A percentile compares a stretch with the other conserved stretches of the same genome.
Conservation (phyloP, 2,888 invertebrate genomes). For the Crioceris asparagi region DNA sequence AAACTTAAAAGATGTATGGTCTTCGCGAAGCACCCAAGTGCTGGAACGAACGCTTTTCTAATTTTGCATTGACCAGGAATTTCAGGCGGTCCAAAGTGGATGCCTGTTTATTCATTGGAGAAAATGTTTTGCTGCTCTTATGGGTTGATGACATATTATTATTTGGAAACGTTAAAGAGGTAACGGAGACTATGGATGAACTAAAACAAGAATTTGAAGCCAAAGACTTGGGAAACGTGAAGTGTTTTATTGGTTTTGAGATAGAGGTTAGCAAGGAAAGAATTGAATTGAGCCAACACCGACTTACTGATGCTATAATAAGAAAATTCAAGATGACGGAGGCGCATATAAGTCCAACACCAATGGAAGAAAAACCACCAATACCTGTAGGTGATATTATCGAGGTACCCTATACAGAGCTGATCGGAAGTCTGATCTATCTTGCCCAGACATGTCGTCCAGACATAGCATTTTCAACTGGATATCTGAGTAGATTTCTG, state of each 20-base stretch:
- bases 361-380: slow-evolving; percentile 9
- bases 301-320: slow-evolving; percentile 5
- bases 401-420: slow-evolving; percentile 12
- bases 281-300: slow-evolving; percentile 3
- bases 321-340: slow-evolving; percentile 6
- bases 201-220: slow-evolving; percentile 10
- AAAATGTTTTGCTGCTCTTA: too few relatives aligned
- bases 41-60: too few relatives aligned
- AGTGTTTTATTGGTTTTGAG: slow-evolving; percentile 11
- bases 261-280: slow-evolving; percentile 5
- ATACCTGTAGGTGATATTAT: slow-evolving; percentile 2
- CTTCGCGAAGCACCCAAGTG: too few relatives aligned
- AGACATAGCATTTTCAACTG: slow-evolving; percentile 6
- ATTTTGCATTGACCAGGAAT: too few relatives aligned
- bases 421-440: slow-evolving; percentile 13
- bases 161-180: slow-evolving; percentile 6
- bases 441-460: slow-evolving; percentile 10
- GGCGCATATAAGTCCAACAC: neutral
- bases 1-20: too few relatives aligned
- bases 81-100: too few relatives aligned
- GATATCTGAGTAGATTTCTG: neutral
- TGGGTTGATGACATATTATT: slow-evolving; percentile 12
- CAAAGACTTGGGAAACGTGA: slow-evolving; percentile 10
- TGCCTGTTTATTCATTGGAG: too few relatives aligned
- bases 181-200: neutral